phyloP scores from a whole-genome alignment of 2,888 invertebrate genomes.

The Patella depressa region DNA sequence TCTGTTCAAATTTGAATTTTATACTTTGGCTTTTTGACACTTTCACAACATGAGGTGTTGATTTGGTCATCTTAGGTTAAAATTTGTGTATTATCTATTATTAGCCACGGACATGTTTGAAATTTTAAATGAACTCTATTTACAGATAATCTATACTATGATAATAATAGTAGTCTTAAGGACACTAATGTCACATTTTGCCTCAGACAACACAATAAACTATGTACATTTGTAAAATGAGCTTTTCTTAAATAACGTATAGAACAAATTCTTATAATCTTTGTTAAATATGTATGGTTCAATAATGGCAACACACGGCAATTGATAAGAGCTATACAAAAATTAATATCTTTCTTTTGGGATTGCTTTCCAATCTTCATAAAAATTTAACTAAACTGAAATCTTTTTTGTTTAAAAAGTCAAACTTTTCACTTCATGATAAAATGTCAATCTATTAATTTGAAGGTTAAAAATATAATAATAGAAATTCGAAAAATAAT shows the following conservation, averaged over 20 bases:
- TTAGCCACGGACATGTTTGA: too few relatives aligned
- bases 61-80: slow-evolving; percentile 3
- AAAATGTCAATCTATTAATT: too few relatives aligned
- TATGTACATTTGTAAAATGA: slow-evolving; percentile 5
- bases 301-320: background rate
- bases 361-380: too few relatives aligned
- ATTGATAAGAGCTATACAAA: background rate
- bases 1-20: too few relatives aligned
- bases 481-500: too few relatives aligned
- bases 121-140: background rate
- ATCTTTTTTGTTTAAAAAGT: too few relatives aligned
- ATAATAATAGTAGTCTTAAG: slow-evolving; percentile 7
- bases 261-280: background rate
- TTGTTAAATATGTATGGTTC: background rate
- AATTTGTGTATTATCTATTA: background rate
- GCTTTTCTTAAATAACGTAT: slow-evolving; percentile 8
- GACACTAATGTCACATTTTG: slow-evolving; percentile 5
- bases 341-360: too few relatives aligned
- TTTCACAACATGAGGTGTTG: background rate
- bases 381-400: too few relatives aligned
- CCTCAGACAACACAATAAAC: slow-evolving; percentile 7
- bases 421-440: too few relatives aligned
- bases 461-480: too few relatives aligned
- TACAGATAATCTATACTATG: slow-evolving; percentile 5
- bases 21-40: too few relatives aligned